Conservation (phyloP, 2,113 vertebrate species). For the Alectura lathami region DNA sequence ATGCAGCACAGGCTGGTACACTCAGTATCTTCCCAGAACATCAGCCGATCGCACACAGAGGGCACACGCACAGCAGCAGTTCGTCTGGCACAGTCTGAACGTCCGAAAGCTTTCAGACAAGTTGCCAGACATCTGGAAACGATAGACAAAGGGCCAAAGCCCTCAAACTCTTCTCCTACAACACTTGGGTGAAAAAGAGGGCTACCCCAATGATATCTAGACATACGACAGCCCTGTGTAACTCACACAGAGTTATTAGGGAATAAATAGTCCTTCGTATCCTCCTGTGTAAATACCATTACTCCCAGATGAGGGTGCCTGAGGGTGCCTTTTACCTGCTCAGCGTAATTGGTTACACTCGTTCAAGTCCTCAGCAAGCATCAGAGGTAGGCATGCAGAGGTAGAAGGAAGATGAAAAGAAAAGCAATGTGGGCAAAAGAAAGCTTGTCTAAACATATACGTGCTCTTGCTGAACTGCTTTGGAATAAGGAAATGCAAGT, state of each 20-base stretch:
- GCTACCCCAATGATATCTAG: neutral
- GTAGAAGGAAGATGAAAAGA: conserved; percentile 36
- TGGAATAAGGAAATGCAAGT: neutral
- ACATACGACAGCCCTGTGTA: neutral
- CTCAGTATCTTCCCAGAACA: neutral
- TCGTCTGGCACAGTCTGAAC: neutral
- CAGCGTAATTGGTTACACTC: conserved; percentile 1
- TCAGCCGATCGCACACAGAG: neutral
- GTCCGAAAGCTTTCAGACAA: neutral
- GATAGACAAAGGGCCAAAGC: fast-evolving
- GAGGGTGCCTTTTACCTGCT: conserved; percentile 32
- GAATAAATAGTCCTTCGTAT: conserved; percentile 7
- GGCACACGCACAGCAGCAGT: fast-evolving
- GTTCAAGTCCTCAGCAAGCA: conserved; percentile 2
- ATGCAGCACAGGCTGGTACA: neutral
- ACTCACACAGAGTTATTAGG: conserved; percentile 9
- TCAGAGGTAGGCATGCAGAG: neutral
- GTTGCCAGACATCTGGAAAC: neutral
- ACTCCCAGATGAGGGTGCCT: conserved; percentile 41
- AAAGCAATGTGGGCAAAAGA: neutral
- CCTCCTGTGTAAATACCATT: conserved; percentile 25
- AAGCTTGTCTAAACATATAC: conserved; percentile 38
- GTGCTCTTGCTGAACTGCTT: neutral
- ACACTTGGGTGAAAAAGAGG: neutral
- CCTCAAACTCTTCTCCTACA: neutral